Base-by-base conservation (phyloP, 2,888 invertebrate genomes). In the Aspidiotus destructor region DNA sequence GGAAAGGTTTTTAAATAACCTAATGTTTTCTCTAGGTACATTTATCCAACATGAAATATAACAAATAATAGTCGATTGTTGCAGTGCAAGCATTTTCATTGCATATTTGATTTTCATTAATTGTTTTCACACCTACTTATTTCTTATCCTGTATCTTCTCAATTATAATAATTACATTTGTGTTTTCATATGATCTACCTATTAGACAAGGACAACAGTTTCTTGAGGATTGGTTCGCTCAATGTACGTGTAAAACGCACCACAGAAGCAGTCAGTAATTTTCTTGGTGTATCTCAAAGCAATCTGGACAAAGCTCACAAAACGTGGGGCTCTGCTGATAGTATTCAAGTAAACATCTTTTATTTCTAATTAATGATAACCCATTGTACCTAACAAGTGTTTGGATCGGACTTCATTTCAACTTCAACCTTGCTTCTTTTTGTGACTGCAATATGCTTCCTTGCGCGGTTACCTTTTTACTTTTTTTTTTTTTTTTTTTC, bases 221-320 rank as follows among this genome's bases (percentile, higher is more conserved):
- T 93, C 79, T 85, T 93, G 73, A 85, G 93, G 76, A 92, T 93
- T 80, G 93, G 93, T 74, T 93, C 92, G 17, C 80, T 93, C 77
- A 93, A 92, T 80, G 92, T 92, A 61, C 85, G 92, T 76, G 92
- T 92, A 74, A 92, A 92, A 81, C 91, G 89, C 79, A 92, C 92
- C 61, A 92, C 92, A 70, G 92, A 92, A 77, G 92, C 92, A 17
- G 90, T 92, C 80, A 92, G 91, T 80, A 88, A 91, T 77, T 91
- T 92, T 78, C 81, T 92, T 74, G 92, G 91, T 72, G 89, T 89
- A 74, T 89, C 88, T 68, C 77, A 78, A 75, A 77, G 77, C 75
- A 77, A 75, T 73, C 78, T 82, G 77, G 88, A 88, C 70, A 86
- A 87, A 75, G 80, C 91, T 40, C 88, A 88, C 76, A 92, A 92